Conservation (phyloP, 2,113 vertebrate species). For the Apteryx owenii region DNA sequence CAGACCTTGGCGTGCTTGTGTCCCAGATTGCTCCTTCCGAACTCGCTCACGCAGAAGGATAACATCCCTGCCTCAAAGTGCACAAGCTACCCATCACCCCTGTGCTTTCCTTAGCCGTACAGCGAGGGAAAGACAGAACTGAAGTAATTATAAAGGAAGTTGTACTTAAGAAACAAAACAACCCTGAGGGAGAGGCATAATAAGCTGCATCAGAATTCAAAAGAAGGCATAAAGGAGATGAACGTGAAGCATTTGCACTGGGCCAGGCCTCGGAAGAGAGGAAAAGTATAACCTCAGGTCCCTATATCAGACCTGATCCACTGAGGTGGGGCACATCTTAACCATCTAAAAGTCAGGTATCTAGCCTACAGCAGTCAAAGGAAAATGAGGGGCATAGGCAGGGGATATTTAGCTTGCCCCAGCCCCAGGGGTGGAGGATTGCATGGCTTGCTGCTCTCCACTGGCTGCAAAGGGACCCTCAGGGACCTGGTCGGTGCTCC, state of each 20-base stretch:
- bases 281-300: not conserved
- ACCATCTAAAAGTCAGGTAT: not conserved
- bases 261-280: not conserved
- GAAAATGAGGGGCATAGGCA: not conserved
- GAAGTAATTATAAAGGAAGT: not conserved
- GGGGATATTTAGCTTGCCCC: not conserved
- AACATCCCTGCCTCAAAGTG: not conserved
- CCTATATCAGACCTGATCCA: not conserved
- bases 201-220: not conserved
- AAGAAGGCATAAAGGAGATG: not conserved
- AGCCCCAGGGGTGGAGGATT: accelerated
- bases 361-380: not conserved
- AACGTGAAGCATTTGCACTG: not conserved
- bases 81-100: not conserved
- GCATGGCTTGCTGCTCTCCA: not conserved
- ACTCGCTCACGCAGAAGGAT: not conserved
- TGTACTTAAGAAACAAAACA: not conserved
- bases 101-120: not conserved
- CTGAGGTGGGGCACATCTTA: not conserved
- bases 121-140: not conserved
- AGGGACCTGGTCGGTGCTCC: not conserved
- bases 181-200: not conserved
- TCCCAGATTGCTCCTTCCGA: not conserved
- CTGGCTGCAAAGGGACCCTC: not conserved
- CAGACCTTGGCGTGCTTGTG: not conserved